Base-by-base conservation (phyloP, 37 sponge, comb jelly and placozoan species). In the Dysidea cf. avara region DNA sequence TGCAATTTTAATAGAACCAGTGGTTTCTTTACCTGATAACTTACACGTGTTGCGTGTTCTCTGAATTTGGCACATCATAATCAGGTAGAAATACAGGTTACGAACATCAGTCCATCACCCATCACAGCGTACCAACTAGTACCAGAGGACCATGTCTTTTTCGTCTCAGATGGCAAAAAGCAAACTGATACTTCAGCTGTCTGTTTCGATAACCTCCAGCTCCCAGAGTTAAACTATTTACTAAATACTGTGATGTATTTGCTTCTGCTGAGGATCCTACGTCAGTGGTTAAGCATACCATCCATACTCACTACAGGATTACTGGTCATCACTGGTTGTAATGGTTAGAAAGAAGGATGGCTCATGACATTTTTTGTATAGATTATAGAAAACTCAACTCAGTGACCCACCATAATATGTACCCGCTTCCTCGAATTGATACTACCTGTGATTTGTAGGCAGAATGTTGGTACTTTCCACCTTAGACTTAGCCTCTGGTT, bases 401-500 rank as follows among this genome's bases (percentile, higher is more conserved):
- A 30, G 79, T 78, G 13, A 85, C 86, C 12, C 69, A 71, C 5
- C 35, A 32, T 3, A 79, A 85, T 78, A 57, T 48, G 17, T 85
- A 64, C 52, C 82, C 86, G 22, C 53, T 77, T 20, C 77, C 86
- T 16, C 30, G 79, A 28, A 85, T 85, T 0, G 86, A 85, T 78
- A 73, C 69, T 34, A 66, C 79, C 6, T 57, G 77, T 26, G 86
- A 77, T 13, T 71, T 69, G 14, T 48, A 78, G 26, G 57, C 80
- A 6, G 53, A 50, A 9, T 47, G 79, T 18, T 28, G 21, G 13
- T 72, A 48, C 58, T 78, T 78, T 71, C 79, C 28, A 85, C 86
- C 4, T 31, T 85, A 16, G 86, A 85, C 39, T 50, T 85, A 17
- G 79, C 79, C 20, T 71, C 79, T 32, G 78, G 79, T 11, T 85